These are phyloP conservation scores for Eulemur coronatus DNA, from an alignment of 2,797 vertebrate genomes.

Conservation along the genomic window DNA sequence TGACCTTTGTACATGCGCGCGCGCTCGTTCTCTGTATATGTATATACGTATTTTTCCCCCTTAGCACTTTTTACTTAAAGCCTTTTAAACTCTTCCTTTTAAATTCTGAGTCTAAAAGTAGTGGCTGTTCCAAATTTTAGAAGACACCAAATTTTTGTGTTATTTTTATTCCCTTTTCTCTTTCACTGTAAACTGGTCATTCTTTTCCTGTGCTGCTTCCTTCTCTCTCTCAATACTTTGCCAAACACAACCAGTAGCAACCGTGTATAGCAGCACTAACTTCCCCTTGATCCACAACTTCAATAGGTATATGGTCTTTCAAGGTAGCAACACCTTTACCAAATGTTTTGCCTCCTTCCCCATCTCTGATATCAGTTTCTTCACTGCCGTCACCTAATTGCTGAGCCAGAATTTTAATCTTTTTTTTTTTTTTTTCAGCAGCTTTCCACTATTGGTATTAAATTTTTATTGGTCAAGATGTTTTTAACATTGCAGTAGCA, in stretches of 20 bases:
- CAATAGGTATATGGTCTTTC: neutral
- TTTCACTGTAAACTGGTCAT: neutral
- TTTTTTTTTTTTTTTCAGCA: neutral
- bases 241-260: neutral
- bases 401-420: neutral
- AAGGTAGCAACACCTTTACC: neutral
- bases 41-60: neutral
- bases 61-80: neutral
- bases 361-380: neutral
- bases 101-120: neutral
- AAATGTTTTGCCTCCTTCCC: neutral
- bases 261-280: too few relatives aligned
- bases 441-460: neutral
- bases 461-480: neutral
- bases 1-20: neutral
- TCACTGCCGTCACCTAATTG: neutral
- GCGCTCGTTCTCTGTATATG: neutral
- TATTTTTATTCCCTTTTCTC: neutral
- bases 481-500: neutral
- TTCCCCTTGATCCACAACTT: neutral
- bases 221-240: too few relatives aligned
- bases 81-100: neutral
- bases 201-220: too few relatives aligned
- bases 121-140: neutral
- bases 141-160: neutral